Evolutionary conservation across 2,797 vertebrate genomes (phyloP).

Genomic region (Pachyuromys duprasi): DNA sequence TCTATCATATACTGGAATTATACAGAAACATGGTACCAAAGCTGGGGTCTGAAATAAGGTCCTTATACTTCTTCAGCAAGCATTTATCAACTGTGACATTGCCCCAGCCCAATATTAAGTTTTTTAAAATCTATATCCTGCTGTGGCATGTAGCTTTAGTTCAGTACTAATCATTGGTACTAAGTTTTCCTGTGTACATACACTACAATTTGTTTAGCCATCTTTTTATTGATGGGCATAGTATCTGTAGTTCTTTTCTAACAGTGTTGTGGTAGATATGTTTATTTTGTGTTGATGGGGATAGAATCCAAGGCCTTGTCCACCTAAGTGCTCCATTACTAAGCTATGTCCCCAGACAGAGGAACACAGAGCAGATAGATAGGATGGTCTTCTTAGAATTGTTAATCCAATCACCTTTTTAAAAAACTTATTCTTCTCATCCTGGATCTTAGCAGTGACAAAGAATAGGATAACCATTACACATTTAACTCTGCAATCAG

Average conservation of each 20-base stretch:
- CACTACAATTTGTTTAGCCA: neutral
- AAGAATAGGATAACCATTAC: neutral
- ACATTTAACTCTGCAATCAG: conserved; percentile 24
- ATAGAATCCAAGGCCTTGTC: neutral
- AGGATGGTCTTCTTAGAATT: neutral
- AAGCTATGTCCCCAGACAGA: neutral
- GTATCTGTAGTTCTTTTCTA: neutral
- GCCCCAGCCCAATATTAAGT: neutral
- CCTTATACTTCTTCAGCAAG: neutral
- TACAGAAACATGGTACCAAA: neutral
- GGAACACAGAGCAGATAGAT: neutral
- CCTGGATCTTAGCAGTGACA: neutral
- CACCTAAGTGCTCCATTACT: neutral
- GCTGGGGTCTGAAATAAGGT: neutral
- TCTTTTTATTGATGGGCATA: neutral
- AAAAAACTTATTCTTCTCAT: neutral
- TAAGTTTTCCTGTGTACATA: neutral
- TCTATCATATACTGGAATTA: neutral
- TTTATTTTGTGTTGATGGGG: neutral
- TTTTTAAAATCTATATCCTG: neutral
- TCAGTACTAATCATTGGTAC: neutral
- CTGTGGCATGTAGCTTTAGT: neutral
- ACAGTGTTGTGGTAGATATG: neutral
- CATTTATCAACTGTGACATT: neutral
- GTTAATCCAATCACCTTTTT: neutral